Percentiles rank a stretch among this genome's conserved stretches.
These are phyloP conservation scores for Dipodomys stephensi DNA, from an alignment of 2,113 vertebrate species.

Conservation along the genomic window DNA sequence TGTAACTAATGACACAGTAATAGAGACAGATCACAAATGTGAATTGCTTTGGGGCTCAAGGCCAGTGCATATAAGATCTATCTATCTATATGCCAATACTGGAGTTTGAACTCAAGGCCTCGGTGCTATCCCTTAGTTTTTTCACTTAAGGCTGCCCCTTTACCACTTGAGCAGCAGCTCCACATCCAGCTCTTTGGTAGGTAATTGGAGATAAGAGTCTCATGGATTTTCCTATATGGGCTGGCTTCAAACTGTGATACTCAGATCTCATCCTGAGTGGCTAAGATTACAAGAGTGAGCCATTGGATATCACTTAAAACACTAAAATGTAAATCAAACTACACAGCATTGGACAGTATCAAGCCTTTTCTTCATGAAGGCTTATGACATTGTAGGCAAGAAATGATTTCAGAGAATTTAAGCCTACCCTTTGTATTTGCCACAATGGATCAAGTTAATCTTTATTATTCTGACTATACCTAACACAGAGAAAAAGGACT, in stretches of 20 bases:
- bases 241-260: no score
- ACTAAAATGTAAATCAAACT: background rate
- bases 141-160: no score
- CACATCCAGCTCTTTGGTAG: no score
- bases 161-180: no score
- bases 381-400: background rate
- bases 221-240: no score
- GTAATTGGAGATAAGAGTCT: no score
- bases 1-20: background rate
- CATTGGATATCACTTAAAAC: background rate
- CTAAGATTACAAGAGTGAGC: no score
- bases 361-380: background rate
- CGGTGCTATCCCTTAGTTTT: no score
- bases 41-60: slow-evolving; percentile 5
- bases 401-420: slow-evolving; percentile 27
- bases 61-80: background rate
- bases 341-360: background rate
- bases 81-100: no score
- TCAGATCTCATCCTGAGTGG: no score
- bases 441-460: slow-evolving; percentile 51
- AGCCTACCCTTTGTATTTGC: slow-evolving; percentile 1
- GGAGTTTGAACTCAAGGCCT: no score
- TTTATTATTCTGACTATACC: slow-evolving; percentile 36
- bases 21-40: background rate
- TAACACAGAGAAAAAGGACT: background rate